Evolutionary conservation across 92 coral and sea anemone species (phyloP), one percentile per base, ranked within the genome.

Genomic region (Blastomussa wellsi): DNA sequence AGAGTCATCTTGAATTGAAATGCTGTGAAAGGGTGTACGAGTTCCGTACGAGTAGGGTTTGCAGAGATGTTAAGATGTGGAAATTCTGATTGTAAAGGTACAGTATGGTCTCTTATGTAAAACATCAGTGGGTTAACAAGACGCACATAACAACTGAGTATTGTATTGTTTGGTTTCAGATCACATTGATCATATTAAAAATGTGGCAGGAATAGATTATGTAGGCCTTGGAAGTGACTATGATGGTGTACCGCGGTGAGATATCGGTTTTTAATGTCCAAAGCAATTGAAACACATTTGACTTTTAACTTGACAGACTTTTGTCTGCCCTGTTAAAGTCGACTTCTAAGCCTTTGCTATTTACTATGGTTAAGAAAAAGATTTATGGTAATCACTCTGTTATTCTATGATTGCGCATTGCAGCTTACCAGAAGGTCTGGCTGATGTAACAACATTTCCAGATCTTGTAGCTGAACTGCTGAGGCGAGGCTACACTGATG

Each of bases 141-240:
- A 48, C 53, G 11, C 12, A 48, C 12, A 14, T 51, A 17, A 1
- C 16, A 51, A 17, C 57, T n/a, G n/a, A 51, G 20, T 51, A 31
- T 33, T 44, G 19, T 48, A 36, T 57, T 22, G 29, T 70, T 51
- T 82, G 29, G 48, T 72, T 70, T 8, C 85, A 93, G 97, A 93
- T 69, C 97, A 93, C 86, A 93, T 93, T 75, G 97, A 93, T 41
- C 85, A 93, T 86, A 91, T 93, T 68, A 91, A 89, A 75, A 76
- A 84, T 15, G 86, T 87, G 33, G 79, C 97, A 37, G 97, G 97
- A 5, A 89, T 93, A 38, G 87, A 93, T 57, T 52, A 87, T 36
- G 92, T 93, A 39, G 97, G 94, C 5, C 86, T 93, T 53, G 97
- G 97, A 28, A 87, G 91, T 68, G 97, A 93, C 72, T 93, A 91